These are phyloP conservation scores for Brotula barbata DNA, from an alignment of 2,797 vertebrate species.

Conservation along the genomic window DNA sequence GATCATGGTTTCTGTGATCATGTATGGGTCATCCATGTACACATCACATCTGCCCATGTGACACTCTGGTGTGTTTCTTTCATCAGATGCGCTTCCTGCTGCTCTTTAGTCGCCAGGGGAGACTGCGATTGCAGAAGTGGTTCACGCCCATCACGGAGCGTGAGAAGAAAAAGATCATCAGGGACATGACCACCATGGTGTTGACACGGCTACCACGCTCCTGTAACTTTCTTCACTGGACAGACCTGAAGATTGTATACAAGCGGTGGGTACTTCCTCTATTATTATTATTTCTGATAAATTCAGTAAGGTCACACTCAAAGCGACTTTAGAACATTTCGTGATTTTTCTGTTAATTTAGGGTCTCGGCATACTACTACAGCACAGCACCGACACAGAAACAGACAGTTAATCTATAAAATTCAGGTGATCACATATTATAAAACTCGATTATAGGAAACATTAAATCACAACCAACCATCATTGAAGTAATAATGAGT, in stretches of 20 bases:
- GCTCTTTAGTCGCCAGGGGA: slow-evolving; percentile 98
- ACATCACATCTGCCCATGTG: not conserved
- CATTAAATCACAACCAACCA: too few species aligned
- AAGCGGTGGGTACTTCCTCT: slow-evolving; percentile 83
- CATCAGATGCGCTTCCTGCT: slow-evolving; percentile 92
- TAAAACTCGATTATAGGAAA: too few species aligned
- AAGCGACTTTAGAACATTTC: too few species aligned
- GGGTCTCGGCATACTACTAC: too few species aligned
- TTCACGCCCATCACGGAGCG: slow-evolving; percentile 88
- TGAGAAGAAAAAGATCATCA: slow-evolving; percentile 93
- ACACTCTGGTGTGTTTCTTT: slow-evolving; percentile 11
- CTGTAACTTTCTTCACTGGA: slow-evolving; percentile 97
- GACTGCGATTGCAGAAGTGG: slow-evolving; percentile 97
- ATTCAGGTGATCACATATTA: too few species aligned
- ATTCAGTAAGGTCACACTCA: too few species aligned
- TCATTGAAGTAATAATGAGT: too few species aligned
- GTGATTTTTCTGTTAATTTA: too few species aligned
- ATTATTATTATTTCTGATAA: too few species aligned
- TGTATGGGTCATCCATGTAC: not conserved
- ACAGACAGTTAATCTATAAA: too few species aligned
- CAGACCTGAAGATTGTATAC: slow-evolving; percentile 96
- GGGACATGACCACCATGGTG: slow-evolving; percentile 91
- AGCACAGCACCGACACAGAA: too few species aligned
- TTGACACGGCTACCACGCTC: slow-evolving; percentile 88
- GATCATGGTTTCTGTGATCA: not conserved